These are phyloP conservation scores for Camponotus pennsylvanicus DNA, from an alignment of 1,140 invertebrate species.

Conservation along the genomic window DNA sequence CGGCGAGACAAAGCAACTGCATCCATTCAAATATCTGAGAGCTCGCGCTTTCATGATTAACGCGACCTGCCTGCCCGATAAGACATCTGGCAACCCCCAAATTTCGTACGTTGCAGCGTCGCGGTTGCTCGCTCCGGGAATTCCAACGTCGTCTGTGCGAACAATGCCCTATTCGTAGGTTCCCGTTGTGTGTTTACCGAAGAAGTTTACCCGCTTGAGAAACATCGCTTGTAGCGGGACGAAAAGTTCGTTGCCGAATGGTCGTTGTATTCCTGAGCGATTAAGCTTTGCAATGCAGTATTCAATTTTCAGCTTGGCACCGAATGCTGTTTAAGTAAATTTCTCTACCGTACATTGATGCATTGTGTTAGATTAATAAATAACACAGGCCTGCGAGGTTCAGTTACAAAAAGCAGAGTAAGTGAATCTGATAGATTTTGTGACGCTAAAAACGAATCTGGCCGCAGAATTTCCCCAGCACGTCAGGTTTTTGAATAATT, in stretches of 20 bases:
- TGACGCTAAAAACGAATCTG: too few relatives aligned
- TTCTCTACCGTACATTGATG: neutral
- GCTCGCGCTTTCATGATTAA: constrained; percentile 68
- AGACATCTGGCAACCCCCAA: constrained; percentile 65
- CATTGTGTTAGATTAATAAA: neutral
- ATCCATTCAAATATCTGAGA: constrained; percentile 66
- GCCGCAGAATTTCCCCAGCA: too few relatives aligned
- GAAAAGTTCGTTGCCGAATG: constrained; percentile 47
- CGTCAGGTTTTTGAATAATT: too few relatives aligned
- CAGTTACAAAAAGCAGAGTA: too few relatives aligned
- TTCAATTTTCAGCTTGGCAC: neutral
- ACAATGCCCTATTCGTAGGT: constrained; percentile 61
- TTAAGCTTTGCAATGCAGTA: constrained; percentile 57
- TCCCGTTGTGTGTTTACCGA: constrained; percentile 54
- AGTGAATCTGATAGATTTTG: too few relatives aligned
- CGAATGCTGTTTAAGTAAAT: neutral
- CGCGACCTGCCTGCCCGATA: constrained; percentile 56
- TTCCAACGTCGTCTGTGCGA: constrained; percentile 56
- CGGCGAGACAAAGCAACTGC: constrained; percentile 67
- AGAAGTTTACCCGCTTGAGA: constrained; percentile 63
- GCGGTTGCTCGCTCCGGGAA: constrained; percentile 61
- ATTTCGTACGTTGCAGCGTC: constrained; percentile 63
- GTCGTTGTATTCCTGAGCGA: constrained; percentile 47
- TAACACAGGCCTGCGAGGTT: too few relatives aligned
- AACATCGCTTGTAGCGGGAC: constrained; percentile 19